These are phyloP conservation scores for Poecile atricapillus DNA, from an alignment of 2,113 vertebrate species.

Conservation along the genomic window DNA sequence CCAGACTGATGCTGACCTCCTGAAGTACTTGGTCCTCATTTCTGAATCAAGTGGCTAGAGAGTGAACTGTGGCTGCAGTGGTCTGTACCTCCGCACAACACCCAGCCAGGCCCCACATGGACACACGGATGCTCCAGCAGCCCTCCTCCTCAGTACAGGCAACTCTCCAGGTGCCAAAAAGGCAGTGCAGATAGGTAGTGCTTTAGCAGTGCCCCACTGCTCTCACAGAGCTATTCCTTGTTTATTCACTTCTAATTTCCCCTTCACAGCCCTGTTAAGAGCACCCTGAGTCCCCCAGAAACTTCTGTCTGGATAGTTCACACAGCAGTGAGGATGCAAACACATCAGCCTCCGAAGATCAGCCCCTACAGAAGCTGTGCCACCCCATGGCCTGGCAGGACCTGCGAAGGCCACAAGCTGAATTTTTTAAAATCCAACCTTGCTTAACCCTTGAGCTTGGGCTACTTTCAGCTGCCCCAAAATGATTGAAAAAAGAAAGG, in stretches of 20 bases:
- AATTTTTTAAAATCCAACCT: constrained; percentile 17
- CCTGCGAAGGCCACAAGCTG: neutral
- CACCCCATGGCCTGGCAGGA: accelerated
- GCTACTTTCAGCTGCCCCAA: neutral
- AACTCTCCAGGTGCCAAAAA: neutral
- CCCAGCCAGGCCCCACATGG: accelerated
- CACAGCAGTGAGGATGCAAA: accelerated
- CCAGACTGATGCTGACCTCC: neutral
- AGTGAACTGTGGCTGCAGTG: neutral
- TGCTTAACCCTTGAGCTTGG: constrained; percentile 17
- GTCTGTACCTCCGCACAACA: neutral
- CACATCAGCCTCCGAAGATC: neutral
- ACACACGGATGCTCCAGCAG: accelerated
- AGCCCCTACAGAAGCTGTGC: neutral
- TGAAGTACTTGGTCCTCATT: neutral
- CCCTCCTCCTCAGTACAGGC: neutral
- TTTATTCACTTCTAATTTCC: neutral
- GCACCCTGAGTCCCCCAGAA: neutral
- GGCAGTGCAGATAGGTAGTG: neutral
- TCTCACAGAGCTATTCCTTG: neutral
- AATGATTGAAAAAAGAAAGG: neutral
- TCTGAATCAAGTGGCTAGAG: neutral
- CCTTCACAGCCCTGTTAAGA: neutral
- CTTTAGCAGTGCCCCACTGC: neutral
- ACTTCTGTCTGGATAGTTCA: neutral